These are phyloP conservation scores for Stenodera caucasica DNA, from an alignment of 2,888 invertebrate species.

Conservation along the genomic window DNA sequence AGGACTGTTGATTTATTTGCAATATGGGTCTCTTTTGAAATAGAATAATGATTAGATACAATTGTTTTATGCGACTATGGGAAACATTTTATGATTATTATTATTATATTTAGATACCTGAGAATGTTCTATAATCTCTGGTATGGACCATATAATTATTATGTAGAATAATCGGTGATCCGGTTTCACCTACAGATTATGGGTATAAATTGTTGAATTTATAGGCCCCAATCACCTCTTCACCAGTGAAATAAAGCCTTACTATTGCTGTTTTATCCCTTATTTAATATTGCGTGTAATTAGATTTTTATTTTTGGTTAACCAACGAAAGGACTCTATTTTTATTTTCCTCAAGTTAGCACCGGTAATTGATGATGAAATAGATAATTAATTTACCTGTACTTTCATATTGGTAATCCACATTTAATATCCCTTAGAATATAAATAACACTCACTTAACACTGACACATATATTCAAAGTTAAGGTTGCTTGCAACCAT, in stretches of 20 bases:
- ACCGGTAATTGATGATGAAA: not conserved
- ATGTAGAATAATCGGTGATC: conserved; percentile 25
- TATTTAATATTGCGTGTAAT: not conserved
- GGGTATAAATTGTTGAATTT: conserved; percentile 19
- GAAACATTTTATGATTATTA: conserved; percentile 9
- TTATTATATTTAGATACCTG: conserved; percentile 16
- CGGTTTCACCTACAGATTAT: conserved; percentile 25
- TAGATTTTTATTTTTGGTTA: not conserved
- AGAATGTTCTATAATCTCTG: conserved; percentile 15
- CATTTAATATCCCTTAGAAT: conserved; percentile 18
- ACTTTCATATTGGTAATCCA: conserved; percentile 44
- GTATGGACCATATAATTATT: conserved; percentile 18
- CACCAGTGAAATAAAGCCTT: conserved; percentile 9
- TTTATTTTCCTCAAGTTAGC: conserved; percentile 26
- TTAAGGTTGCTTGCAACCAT: conserved; percentile 35
- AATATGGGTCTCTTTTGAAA: conserved; percentile 16
- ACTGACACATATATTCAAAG: conserved; percentile 35
- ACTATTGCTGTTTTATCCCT: conserved; percentile 2
- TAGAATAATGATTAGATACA: conserved; percentile 7
- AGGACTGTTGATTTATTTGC: conserved; percentile 15
- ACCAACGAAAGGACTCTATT: conserved; percentile 23
- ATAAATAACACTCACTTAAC: conserved; percentile 37
- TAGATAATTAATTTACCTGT: conserved; percentile 38
- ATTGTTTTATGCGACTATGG: conserved; percentile 12
- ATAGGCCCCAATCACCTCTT: conserved; percentile 20